These are phyloP conservation scores for Notothenia rossii DNA, from an alignment of 2,113 vertebrate species.

Conservation along the genomic window DNA sequence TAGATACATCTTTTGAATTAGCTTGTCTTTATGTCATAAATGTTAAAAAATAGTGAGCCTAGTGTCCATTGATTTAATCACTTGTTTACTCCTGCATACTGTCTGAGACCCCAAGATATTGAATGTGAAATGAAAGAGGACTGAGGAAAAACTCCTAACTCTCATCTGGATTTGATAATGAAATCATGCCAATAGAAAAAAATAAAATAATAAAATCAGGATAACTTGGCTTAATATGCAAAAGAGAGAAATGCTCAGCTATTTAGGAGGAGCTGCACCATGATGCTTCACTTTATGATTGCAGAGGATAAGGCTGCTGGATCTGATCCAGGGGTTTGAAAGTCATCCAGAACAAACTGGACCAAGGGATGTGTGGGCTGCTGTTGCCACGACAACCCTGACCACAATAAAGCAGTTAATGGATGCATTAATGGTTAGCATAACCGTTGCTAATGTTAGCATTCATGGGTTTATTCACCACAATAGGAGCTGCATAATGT, in stretches of 20 bases:
- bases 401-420: constrained; percentile 21
- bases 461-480: neutral
- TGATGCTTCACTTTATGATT: neutral
- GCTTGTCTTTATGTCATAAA: neutral
- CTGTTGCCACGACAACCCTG: constrained; percentile 52
- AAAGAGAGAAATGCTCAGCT: neutral
- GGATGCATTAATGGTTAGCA: neutral
- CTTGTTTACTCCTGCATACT: neutral
- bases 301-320: neutral
- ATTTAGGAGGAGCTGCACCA: neutral
- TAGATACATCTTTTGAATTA: neutral
- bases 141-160: neutral
- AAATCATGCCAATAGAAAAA: neutral
- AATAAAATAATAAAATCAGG: neutral
- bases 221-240: neutral
- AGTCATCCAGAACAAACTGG: constrained; percentile 23
- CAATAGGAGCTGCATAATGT: neutral
- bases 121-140: neutral
- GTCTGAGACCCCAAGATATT: neutral
- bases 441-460: neutral
- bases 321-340: neutral
- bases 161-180: neutral
- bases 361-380: constrained; percentile 17
- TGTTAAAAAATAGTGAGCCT: neutral
- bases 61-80: neutral